These are phyloP conservation scores for Neodontobutis hainanensis DNA, from an alignment of 2,113 vertebrate species.

Conservation along the genomic window DNA sequence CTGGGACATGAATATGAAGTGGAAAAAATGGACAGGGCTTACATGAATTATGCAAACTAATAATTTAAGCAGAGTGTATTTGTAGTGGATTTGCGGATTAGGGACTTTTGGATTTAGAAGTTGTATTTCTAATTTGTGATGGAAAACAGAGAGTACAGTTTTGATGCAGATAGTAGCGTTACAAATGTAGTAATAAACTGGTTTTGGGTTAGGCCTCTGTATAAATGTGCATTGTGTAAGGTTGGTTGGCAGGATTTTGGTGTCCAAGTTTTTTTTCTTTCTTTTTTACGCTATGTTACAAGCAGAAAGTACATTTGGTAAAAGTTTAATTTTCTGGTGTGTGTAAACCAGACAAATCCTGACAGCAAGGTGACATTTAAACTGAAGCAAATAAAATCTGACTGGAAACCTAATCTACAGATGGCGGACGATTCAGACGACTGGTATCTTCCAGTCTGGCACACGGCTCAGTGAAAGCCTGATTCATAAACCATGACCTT, in stretches of 20 bases:
- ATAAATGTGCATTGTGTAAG: background rate
- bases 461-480: background rate
- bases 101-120: background rate
- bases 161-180: background rate
- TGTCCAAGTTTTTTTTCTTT: too few species aligned
- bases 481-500: slow-evolving; percentile 8
- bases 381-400: slow-evolving; percentile 1
- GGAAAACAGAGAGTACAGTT: background rate
- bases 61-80: slow-evolving; percentile 8
- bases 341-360: background rate
- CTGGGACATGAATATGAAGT: background rate
- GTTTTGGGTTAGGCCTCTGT: background rate
- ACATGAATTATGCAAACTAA: slow-evolving; percentile 15
- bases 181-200: background rate
- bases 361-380: slow-evolving; percentile 9
- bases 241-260: too few species aligned
- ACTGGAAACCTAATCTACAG: slow-evolving; percentile 7
- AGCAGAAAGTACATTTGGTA: background rate
- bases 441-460: background rate
- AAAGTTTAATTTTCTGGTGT: background rate
- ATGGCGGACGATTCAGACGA: slow-evolving; percentile 2
- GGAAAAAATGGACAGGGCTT: background rate
- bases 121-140: background rate
- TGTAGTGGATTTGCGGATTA: slow-evolving; percentile 12
- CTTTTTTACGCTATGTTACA: too few species aligned